A percentile compares a stretch with the other conserved stretches of the same genome.
phyloP scores from a whole-genome alignment of 2,888 invertebrate species.

The Phalera bucephala region DNA sequence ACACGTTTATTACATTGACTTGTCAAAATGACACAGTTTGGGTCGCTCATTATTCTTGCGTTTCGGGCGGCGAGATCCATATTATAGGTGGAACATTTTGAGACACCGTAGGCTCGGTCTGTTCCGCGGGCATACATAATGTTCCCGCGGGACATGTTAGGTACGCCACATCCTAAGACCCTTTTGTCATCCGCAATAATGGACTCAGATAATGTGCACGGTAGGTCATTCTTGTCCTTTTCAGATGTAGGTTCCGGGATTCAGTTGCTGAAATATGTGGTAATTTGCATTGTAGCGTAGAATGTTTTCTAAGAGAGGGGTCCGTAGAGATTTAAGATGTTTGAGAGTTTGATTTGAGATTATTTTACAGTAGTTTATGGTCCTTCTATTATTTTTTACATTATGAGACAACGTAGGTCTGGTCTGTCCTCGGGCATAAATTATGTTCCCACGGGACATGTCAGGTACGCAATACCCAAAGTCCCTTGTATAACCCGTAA shows the following conservation, averaged over 20 bases:
- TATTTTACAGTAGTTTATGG: too few species aligned
- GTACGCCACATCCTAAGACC: conserved; percentile 48
- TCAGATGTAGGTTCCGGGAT: too few species aligned
- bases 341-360: too few species aligned
- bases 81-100: conserved; percentile 44
- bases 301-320: too few species aligned
- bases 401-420: conserved; percentile 41
- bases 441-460: conserved; percentile 58
- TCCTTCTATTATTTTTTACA: too few species aligned
- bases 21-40: conserved; percentile 39
- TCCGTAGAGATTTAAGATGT: too few species aligned
- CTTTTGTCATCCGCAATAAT: conserved; percentile 57
- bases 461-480: conserved; percentile 48
- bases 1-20: conserved; percentile 21
- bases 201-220: conserved; percentile 40
- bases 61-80: conserved; percentile 28
- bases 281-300: too few species aligned
- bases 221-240: conserved; percentile 27
- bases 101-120: conserved; percentile 40
- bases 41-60: conserved; percentile 49
- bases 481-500: conserved; percentile 59
- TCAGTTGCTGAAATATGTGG: too few species aligned
- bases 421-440: conserved; percentile 48
- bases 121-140: conserved; percentile 54
- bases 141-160: conserved; percentile 56